These are phyloP conservation scores for Oligia fasciuncula DNA, from an alignment of 2,888 invertebrate species.

Conservation along the genomic window DNA sequence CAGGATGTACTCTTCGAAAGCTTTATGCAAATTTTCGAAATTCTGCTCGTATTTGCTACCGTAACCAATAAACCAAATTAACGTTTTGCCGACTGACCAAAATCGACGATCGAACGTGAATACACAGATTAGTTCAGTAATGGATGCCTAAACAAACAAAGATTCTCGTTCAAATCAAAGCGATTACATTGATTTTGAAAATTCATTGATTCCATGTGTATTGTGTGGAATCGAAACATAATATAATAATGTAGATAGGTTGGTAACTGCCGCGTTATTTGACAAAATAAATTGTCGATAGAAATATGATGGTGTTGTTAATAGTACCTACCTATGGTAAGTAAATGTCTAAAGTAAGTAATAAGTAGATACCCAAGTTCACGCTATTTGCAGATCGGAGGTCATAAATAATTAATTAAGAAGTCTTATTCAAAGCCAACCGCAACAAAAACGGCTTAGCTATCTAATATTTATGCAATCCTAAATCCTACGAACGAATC, in stretches of 20 bases:
- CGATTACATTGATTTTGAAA: background rate
- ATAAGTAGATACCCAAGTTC: background rate
- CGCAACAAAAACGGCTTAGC: background rate
- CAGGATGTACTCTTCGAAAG: background rate
- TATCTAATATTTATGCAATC: constrained; percentile 13
- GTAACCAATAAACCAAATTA: background rate
- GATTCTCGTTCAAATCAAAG: background rate
- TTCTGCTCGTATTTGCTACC: background rate
- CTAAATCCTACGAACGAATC: background rate
- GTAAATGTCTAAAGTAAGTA: background rate
- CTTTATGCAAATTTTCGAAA: background rate
- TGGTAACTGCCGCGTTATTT: too few species aligned
- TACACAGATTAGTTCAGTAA: constrained; percentile 6
- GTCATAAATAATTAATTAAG: background rate
- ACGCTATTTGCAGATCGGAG: background rate
- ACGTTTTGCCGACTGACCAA: constrained; percentile 1
- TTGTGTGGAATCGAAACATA: background rate
- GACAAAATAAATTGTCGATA: background rate
- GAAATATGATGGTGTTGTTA: background rate
- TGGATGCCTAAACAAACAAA: constrained; percentile 4
- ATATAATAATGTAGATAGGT: background rate
- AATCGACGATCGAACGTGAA: background rate
- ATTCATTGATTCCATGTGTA: background rate
- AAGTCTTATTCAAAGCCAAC: background rate
- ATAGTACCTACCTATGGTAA: background rate